Conservation (phyloP, 2,113 vertebrate genomes). For the Leucosticte australis region DNA sequence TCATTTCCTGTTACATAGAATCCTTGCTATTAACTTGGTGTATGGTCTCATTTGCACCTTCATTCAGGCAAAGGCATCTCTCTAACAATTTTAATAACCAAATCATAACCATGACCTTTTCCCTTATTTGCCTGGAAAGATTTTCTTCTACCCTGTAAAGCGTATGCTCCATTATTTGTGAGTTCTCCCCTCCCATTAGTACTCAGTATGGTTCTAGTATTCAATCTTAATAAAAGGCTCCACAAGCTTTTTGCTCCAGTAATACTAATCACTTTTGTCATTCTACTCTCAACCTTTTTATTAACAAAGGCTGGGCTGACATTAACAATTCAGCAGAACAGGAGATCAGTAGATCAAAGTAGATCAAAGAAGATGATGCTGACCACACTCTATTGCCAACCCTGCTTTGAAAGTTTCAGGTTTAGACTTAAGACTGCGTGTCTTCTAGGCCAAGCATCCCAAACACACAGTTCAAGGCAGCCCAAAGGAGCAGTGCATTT, state of each 20-base stretch:
- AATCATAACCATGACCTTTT: neutral
- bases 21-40: neutral
- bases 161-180: neutral
- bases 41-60: accelerated
- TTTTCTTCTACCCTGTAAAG: neutral
- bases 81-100: neutral
- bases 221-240: neutral
- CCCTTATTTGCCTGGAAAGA: neutral
- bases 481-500: neutral
- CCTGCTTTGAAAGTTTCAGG: neutral
- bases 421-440: neutral
- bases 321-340: neutral
- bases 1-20: neutral
- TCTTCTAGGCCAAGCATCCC: accelerated
- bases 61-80: accelerated
- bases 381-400: accelerated
- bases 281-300: neutral
- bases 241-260: neutral
- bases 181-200: neutral
- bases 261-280: neutral
- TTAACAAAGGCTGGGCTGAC: neutral
- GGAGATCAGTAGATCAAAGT: neutral
- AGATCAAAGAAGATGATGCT: neutral
- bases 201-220: neutral
- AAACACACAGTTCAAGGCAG: neutral